These are phyloP conservation scores for Argopecten irradians DNA, from an alignment of 1,140 invertebrate genomes.

Conservation along the genomic window DNA sequence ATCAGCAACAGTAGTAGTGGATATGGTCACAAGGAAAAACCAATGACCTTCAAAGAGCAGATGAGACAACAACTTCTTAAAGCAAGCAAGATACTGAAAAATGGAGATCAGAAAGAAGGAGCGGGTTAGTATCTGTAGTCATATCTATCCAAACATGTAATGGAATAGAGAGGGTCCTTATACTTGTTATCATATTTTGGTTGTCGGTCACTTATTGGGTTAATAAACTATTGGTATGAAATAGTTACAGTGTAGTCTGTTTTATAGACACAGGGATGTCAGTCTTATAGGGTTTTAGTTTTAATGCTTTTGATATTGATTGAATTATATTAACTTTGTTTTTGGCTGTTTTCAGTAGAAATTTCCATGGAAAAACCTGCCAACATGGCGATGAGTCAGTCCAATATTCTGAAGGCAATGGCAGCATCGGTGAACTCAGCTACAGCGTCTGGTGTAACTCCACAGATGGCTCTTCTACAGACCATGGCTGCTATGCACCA, in stretches of 20 bases:
- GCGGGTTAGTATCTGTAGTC: background rate
- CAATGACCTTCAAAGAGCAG: conserved; percentile 69
- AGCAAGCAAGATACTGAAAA: conserved; percentile 63
- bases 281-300: background rate
- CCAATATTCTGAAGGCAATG: conserved; percentile 40
- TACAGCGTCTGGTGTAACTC: conserved; percentile 62
- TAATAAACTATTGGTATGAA: too few species aligned
- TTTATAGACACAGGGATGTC: background rate
- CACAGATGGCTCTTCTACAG: conserved; percentile 73
- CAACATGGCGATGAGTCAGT: conserved; percentile 55
- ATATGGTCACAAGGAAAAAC: conserved; percentile 49
- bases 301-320: background rate
- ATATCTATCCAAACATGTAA: background rate
- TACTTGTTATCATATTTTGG: too few species aligned
- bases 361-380: conserved; percentile 59
- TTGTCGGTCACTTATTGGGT: too few species aligned
- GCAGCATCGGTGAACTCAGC: conserved; percentile 36
- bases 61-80: conserved; percentile 68
- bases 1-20: conserved; percentile 47
- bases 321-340: background rate
- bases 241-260: background rate
- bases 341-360: conserved; percentile 44
- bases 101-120: conserved; percentile 39
- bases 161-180: background rate
- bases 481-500: conserved; percentile 76